These are phyloP conservation scores for Diorhabda elongata DNA, from an alignment of 1,140 invertebrate genomes.

Conservation along the genomic window DNA sequence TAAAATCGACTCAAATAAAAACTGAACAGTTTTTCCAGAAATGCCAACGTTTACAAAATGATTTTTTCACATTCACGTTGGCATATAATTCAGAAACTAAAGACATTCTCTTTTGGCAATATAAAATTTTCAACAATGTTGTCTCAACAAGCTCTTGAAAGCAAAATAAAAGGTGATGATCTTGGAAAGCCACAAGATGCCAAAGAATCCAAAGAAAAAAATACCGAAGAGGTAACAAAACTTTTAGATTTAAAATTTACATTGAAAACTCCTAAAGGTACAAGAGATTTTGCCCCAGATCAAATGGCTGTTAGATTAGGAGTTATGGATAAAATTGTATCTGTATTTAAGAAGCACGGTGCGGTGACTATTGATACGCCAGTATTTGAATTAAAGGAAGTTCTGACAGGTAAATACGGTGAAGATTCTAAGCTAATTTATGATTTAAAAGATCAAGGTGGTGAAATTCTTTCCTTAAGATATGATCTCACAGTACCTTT, in stretches of 20 bases:
- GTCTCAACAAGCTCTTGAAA: constrained; percentile 43
- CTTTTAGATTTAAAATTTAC: constrained; percentile 77
- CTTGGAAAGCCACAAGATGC: constrained; percentile 76
- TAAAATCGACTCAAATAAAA: too few species aligned
- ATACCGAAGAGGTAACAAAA: constrained; percentile 76
- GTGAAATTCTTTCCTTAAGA: constrained; percentile 86
- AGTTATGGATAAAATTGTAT: constrained; percentile 84
- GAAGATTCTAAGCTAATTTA: constrained; percentile 99
- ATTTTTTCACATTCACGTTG: too few species aligned
- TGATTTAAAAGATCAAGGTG: constrained; percentile 97
- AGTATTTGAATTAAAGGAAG: constrained; percentile 98
- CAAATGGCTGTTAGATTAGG: constrained; percentile 91
- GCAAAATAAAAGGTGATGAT: constrained; percentile 76
- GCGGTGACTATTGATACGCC: constrained; percentile 98
- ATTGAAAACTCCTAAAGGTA: constrained; percentile 93
- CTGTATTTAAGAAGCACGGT: constrained; percentile 95
- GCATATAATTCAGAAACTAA: too few species aligned
- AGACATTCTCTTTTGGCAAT: too few species aligned
- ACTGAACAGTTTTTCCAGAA: too few species aligned
- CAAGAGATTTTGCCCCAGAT: constrained; percentile 88
- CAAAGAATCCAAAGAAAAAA: constrained; percentile 72
- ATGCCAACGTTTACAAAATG: too few species aligned
- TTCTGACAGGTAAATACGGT: constrained; percentile 98
- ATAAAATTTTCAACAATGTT: constrained; percentile 21
- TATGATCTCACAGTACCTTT: constrained; percentile 95